Percentiles rank a stretch among this genome's conserved stretches.
Conservation (phyloP, 64 coral and sea anemone species). For the Actinia tenebrosa region DNA sequence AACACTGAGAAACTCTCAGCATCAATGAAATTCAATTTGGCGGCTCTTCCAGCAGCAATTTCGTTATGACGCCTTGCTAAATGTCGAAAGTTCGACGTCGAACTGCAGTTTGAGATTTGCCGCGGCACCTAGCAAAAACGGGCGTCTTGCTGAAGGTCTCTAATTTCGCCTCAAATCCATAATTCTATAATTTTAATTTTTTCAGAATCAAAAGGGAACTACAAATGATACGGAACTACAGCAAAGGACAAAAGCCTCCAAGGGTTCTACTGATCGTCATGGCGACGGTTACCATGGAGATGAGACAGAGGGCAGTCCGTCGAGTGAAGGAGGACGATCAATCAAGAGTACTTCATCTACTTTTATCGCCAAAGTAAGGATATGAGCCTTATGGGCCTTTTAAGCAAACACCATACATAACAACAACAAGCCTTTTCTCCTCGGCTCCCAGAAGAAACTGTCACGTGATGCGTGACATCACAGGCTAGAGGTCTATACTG, state of each 20-base stretch:
- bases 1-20: no score
- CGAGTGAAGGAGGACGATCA: neutral
- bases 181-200: neutral
- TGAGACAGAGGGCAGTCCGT: neutral
- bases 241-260: neutral
- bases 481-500: neutral
- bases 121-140: no score
- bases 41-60: no score
- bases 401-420: no score
- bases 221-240: neutral
- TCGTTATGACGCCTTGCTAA: no score
- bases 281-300: neutral
- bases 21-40: no score
- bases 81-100: no score
- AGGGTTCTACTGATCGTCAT: neutral
- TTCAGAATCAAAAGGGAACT: neutral
- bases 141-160: no score
- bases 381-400: neutral
- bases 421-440: no score
- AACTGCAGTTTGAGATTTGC: no score
- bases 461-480: neutral
- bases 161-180: neutral
- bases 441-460: no score
- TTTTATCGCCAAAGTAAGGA: constrained; percentile 13
- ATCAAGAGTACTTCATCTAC: neutral